These are phyloP conservation scores for Lynx canadensis DNA, from an alignment of 2,113 vertebrate species.

Conservation along the genomic window DNA sequence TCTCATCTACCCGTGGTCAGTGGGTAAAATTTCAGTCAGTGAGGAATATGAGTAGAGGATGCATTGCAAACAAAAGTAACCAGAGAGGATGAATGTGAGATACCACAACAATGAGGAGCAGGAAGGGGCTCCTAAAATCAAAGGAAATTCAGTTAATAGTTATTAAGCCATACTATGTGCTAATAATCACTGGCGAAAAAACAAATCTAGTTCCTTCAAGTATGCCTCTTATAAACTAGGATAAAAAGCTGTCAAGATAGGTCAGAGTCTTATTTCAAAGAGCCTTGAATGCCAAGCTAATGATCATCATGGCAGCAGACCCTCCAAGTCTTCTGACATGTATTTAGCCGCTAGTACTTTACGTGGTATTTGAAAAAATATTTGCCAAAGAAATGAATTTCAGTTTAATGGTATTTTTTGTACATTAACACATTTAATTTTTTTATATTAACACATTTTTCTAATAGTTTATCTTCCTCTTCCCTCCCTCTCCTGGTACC, in stretches of 20 bases:
- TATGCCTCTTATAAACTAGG: neutral
- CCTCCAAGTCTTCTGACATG: neutral
- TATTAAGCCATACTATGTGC: neutral
- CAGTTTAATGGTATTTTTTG: neutral
- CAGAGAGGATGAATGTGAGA: neutral
- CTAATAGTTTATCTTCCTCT: neutral
- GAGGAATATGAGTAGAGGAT: neutral
- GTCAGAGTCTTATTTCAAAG: neutral
- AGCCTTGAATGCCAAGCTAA: constrained; percentile 5
- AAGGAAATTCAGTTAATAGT: neutral
- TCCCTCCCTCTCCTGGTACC: neutral
- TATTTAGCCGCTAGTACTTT: neutral
- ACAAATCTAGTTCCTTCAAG: neutral
- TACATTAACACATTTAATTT: neutral
- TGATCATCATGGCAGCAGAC: neutral
- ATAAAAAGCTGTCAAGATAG: neutral
- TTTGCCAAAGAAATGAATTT: constrained; percentile 22
- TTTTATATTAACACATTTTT: neutral
- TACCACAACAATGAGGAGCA: neutral
- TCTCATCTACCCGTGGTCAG: rapidly evolving
- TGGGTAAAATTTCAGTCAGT: neutral
- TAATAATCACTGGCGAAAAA: neutral
- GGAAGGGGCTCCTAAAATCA: neutral
- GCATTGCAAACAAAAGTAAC: neutral
- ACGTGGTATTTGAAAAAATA: neutral